phyloP scores from a whole-genome alignment of 1,140 invertebrate species.

The Danaus plexippus region DNA sequence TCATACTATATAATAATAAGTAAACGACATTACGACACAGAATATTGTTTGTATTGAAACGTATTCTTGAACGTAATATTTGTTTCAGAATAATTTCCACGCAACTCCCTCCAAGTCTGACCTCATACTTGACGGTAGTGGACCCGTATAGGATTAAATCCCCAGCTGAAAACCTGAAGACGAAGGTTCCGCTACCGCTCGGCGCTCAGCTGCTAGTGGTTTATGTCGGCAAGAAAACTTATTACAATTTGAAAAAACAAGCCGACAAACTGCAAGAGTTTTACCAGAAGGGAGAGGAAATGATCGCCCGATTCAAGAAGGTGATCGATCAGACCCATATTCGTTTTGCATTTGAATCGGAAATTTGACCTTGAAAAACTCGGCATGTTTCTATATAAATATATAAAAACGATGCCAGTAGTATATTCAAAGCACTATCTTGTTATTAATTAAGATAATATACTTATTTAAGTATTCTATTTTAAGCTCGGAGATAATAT shows the following conservation, averaged over 20 bases:
- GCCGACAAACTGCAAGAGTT: slow-evolving; percentile 55
- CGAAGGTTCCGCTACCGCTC: slow-evolving; percentile 79
- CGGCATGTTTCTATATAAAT: no score
- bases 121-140: slow-evolving; percentile 83
- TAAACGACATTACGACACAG: slow-evolving; percentile 42
- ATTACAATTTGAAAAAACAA: slow-evolving; percentile 69
- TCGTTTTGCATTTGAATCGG: not conserved
- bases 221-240: slow-evolving; percentile 78
- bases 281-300: slow-evolving; percentile 46
- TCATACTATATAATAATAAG: slow-evolving; percentile 88
- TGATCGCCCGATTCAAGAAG: slow-evolving; percentile 56
- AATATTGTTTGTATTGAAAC: no score
- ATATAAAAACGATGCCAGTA: no score
- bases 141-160: slow-evolving; percentile 87
- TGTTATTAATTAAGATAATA: no score
- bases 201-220: slow-evolving; percentile 85
- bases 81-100: slow-evolving; percentile 82
- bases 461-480: no score
- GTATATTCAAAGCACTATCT: no score
- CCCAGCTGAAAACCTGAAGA: slow-evolving; percentile 78
- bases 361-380: no score
- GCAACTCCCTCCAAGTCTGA: slow-evolving; percentile 80
- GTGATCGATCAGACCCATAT: slow-evolving; percentile 25
- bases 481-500: no score
- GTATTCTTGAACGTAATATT: slow-evolving; percentile 10